Evolutionary conservation across 2,113 vertebrate genomes (phyloP), one percentile per base, ranked within the genome.

Genomic region (Coturnix japonica): DNA sequence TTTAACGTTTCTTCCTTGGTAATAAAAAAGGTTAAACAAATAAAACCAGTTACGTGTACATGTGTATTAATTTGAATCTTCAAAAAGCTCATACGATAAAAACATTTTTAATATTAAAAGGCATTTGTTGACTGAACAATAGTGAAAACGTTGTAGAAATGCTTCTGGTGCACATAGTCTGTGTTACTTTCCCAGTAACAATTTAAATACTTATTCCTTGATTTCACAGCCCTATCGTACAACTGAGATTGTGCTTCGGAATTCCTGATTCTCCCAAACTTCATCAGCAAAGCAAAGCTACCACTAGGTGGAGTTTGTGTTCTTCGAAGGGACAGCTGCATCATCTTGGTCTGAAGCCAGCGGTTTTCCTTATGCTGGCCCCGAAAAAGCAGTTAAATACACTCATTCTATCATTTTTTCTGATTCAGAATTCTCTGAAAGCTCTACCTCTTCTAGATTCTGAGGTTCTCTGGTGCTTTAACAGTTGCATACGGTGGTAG

Each of bases 251-350:
- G 18, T 31, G 49, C 23, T 91, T 75, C 22, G 54, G 23, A 57
- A 51, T 1, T 28, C 35, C 25, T 37, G 1, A 5, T 3, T 84
- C 81, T 63, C 65, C 74, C 7, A 59, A 46, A 49, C 37, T 31
- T 59, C 37, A 47, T 25, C 15, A 7, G 33, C 5, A 7, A 75
- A 7, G 33, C 5, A 7, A 75, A 73, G 1, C 5, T 35, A 31
- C 93, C 95, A 77, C 47, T n/a, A 93, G 92, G 57, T 87, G 94
- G 91, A 43, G 87, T 18, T 35, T 64, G 51, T 91, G 94, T 77
- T 87, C 89, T 74, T 76, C 2, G 0, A 25, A 77, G 75, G 9
- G 80, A 14, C 22, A 31, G 22, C 28, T 46, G 35, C 12, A 30
- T 22, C 65, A 43, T 57, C 5, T 47, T 54, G 19, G 37, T 4